A percentile compares a stretch with the other conserved stretches of the same genome.
These are phyloP conservation scores for Hyposoter didymator DNA, from an alignment of 2,888 invertebrate genomes.

Conservation along the genomic window DNA sequence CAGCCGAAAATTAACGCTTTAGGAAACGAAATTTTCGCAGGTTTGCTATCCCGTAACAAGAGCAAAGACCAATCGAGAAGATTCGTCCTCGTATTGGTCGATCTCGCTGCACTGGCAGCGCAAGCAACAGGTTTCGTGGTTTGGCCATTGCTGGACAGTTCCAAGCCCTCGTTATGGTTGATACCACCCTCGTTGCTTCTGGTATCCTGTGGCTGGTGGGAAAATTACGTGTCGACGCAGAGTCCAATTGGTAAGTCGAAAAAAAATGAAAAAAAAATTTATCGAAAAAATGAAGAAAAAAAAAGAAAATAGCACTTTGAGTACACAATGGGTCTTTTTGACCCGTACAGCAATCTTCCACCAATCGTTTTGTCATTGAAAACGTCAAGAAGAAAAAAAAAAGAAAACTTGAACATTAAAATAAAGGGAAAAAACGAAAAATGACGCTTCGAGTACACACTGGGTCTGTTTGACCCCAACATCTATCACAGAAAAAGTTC, in stretches of 20 bases:
- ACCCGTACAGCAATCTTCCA: too few relatives aligned
- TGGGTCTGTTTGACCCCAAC: too few relatives aligned
- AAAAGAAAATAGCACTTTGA: not conserved
- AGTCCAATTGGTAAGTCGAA: constrained; percentile 90
- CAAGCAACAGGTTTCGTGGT: constrained; percentile 96
- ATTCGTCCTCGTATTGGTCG: constrained; percentile 91
- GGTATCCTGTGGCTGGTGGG: constrained; percentile 98
- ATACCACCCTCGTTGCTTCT: constrained; percentile 94
- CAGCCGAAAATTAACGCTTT: not conserved
- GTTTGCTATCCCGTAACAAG: constrained; percentile 92
- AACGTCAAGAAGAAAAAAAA: not conserved
- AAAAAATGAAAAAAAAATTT: constrained; percentile 24
- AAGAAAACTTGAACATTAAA: not conserved
- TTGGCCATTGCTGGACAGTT: constrained; percentile 93
- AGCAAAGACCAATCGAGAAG: constrained; percentile 90
- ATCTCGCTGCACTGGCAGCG: constrained; percentile 93
- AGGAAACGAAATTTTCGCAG: constrained; percentile 81
- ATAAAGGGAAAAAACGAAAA: too few relatives aligned
- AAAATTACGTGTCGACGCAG: constrained; percentile 96
- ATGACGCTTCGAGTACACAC: too few relatives aligned
- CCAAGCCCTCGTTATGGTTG: constrained; percentile 91
- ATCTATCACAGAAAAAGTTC: not conserved
- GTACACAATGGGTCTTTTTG: too few relatives aligned
- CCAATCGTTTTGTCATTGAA: too few relatives aligned
- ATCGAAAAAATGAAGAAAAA: not conserved